Base-by-base conservation (phyloP, 1,140 invertebrate species). In the Luehdorfia chinensis region DNA sequence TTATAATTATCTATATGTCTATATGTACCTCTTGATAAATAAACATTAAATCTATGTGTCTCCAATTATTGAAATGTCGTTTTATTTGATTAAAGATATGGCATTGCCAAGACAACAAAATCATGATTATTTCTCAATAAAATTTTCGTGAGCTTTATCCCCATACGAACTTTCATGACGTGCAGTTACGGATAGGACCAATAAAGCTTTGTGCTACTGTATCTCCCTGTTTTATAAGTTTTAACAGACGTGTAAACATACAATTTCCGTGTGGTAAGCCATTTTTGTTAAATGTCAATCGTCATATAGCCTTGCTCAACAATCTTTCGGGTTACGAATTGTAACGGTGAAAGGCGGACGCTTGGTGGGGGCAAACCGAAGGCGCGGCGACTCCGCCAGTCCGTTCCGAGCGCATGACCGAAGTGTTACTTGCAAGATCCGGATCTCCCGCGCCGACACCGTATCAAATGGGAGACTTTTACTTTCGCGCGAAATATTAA, bases 251-350 rank as follows among this genome's bases (percentile, higher is more conserved):
- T 28, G 23, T n/a, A 28, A 16, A 56, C 56, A 59, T 30, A 59
- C 59, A 57, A 69, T 80, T 80, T 77, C 75, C 75, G 71, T 75
- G 63, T 67, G 59, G 50, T 47, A 49, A 59, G 45, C 21, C 49
- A 67, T 72, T 81, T 78, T 79, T 79, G 71, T 74, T 79, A 68
- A 79, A 83, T 79, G 78, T 79, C 78, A 83, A 66, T 83, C 75
- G 72, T 75, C 75, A 66, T 75, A 72, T 65, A 83, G 78, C 78
- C 78, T 83, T 79, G 78, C 75, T 71, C 70, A 79, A 75, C 66
- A 61, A 67, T 71, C 57, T 77, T 77, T 74, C 59, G 72, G 66
- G 69, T 66, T 72, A 73, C 69, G 68, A 83, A 79, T 75, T 79
- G 74, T 83, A 79, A 79, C 78, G 78, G 78, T 83, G 78, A 83